phyloP scores from a whole-genome alignment of 1,140 invertebrate species.

The Formica exsecta region DNA sequence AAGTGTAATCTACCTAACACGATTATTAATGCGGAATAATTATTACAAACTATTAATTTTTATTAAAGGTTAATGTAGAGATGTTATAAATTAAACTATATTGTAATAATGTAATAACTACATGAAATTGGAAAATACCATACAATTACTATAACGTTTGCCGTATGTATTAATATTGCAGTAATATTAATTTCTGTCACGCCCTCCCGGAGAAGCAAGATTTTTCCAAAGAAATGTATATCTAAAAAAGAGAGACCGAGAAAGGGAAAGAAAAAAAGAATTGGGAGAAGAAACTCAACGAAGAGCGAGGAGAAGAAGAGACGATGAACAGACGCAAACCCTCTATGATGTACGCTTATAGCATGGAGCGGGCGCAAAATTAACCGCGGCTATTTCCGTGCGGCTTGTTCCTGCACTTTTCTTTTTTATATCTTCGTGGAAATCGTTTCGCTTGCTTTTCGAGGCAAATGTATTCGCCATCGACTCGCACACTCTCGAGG shows the following conservation, averaged over 20 bases:
- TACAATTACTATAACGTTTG: neutral
- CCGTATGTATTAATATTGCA: neutral
- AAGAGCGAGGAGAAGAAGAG: conserved; percentile 64
- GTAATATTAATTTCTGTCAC: neutral
- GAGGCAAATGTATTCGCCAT: conserved; percentile 41
- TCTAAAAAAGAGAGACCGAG: neutral
- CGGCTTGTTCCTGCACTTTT: conserved; percentile 71
- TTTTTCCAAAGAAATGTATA: conserved; percentile 11
- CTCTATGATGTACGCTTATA: conserved; percentile 79
- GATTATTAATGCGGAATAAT: neutral
- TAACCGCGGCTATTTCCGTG: conserved; percentile 78
- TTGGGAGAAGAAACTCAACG: neutral
- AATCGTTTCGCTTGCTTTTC: conserved; percentile 60
- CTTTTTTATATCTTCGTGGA: conserved; percentile 69
- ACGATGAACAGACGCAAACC: conserved; percentile 79
- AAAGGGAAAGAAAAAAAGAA: neutral
- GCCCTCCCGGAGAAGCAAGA: neutral
- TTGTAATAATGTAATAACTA: neutral
- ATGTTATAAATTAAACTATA: neutral
- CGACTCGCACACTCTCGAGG: conserved; percentile 27
- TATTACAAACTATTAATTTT: neutral
- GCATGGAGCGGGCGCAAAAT: conserved; percentile 75
- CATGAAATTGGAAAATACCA: neutral
- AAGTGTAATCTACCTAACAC: neutral
- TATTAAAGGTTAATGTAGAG: neutral